Evolutionary conservation across 1,140 invertebrate genomes (phyloP).

Genomic region (Drosophila kohkoa): DNA sequence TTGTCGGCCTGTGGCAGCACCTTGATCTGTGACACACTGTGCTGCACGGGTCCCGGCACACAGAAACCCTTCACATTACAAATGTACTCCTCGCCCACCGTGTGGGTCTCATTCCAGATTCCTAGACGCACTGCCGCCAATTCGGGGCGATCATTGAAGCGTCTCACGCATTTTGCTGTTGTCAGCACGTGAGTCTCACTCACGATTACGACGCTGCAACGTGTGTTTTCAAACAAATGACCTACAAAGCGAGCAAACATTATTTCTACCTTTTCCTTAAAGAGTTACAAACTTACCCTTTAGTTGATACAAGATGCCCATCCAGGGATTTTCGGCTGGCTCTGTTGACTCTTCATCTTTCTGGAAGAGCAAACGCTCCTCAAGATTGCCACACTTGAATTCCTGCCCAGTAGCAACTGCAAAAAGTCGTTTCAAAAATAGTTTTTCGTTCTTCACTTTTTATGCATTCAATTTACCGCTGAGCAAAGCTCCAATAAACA

Average conservation of each 20-base stretch:
- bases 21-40: constrained; percentile 40
- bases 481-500: constrained; percentile 28
- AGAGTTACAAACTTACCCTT: constrained; percentile 19
- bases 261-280: neutral
- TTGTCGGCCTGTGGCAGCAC: constrained; percentile 56
- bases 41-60: constrained; percentile 45
- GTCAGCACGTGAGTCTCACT: constrained; percentile 50
- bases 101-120: constrained; percentile 40
- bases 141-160: constrained; percentile 23
- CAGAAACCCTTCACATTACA: constrained; percentile 67
- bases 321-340: constrained; percentile 60
- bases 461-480: constrained; percentile 22
- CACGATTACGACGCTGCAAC: constrained; percentile 58
- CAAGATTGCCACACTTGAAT: constrained; percentile 43
- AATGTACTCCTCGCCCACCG: constrained; percentile 20
- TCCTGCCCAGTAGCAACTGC: constrained; percentile 5
- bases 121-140: constrained; percentile 49
- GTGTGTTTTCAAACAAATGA: neutral
- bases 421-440: neutral
- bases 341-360: constrained; percentile 15
- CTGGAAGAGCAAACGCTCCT: constrained; percentile 50
- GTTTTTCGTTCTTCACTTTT: neutral
- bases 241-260: constrained; percentile 2
- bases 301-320: constrained; percentile 45
- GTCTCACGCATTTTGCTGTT: constrained; percentile 51